phyloP scores from a whole-genome alignment of 37 sponge, comb jelly and placozoan genomes.

The Spongia lamella region DNA sequence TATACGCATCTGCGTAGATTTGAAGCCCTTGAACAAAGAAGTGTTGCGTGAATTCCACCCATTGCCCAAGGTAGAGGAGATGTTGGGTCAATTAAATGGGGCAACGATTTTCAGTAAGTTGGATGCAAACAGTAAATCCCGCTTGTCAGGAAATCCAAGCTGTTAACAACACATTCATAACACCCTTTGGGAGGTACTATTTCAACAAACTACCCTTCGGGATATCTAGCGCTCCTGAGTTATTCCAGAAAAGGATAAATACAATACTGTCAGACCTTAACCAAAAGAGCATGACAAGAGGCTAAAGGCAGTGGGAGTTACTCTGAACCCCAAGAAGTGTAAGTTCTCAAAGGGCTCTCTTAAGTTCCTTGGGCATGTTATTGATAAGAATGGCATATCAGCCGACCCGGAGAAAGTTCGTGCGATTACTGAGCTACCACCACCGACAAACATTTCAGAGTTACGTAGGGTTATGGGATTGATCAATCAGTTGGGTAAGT shows the following conservation, averaged over 20 bases:
- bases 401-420: constrained; percentile 18
- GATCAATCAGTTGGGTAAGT: constrained; percentile 36
- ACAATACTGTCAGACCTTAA: constrained; percentile 10
- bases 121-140: constrained; percentile 19
- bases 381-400: constrained; percentile 20
- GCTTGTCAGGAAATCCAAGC: neutral
- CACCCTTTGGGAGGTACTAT: no score
- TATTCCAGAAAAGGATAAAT: constrained; percentile 17
- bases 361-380: constrained; percentile 30
- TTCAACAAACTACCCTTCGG: constrained; percentile 26
- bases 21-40: constrained; percentile 6
- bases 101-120: constrained; percentile 28
- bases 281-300: no score
- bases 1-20: no score
- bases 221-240: constrained; percentile 21
- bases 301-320: constrained; percentile 3
- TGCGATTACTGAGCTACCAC: neutral
- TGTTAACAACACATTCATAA: constrained; percentile 21
- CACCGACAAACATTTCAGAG: constrained; percentile 5
- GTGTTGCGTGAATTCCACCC: constrained; percentile 9
- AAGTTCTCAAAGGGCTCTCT: constrained; percentile 6
- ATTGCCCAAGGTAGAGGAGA: constrained; percentile 15
- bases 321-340: constrained; percentile 33
- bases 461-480: constrained; percentile 27
- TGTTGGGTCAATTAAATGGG: constrained; percentile 7